Percentiles rank a stretch among this genome's conserved stretches.
Evolutionary conservation across 2,797 vertebrate genomes (phyloP).

Genomic region (Mastacembelus armatus): DNA sequence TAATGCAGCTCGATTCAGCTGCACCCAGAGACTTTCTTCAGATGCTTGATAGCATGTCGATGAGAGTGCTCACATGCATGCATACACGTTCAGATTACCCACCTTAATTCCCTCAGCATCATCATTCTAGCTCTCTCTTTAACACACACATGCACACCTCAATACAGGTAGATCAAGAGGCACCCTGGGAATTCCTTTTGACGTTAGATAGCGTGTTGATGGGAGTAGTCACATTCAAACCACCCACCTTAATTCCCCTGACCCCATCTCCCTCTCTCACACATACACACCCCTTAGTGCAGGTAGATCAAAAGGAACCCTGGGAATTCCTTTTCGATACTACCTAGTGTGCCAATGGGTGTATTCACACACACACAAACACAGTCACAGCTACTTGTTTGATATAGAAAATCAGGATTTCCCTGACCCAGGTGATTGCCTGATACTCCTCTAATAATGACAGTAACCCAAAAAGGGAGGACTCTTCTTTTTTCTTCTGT

Average conservation of each 20-base stretch:
- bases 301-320: conserved; percentile 53
- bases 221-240: background rate
- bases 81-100: conserved; percentile 13
- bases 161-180: conserved; percentile 55
- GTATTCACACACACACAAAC: conserved; percentile 9
- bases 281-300: conserved; percentile 35
- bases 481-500: conserved; percentile 33
- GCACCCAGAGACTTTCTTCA: conserved; percentile 48
- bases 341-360: conserved; percentile 23
- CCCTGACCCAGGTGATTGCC: conserved; percentile 55
- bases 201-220: conserved; percentile 8
- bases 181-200: conserved; percentile 46
- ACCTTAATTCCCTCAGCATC: conserved; percentile 16
- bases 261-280: background rate
- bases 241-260: background rate
- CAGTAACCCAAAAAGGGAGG: conserved; percentile 23
- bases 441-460: conserved; percentile 46
- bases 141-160: conserved; percentile 27
- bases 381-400: background rate
- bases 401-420: too few relatives aligned
- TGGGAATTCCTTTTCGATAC: conserved; percentile 46
- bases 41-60: too few relatives aligned
- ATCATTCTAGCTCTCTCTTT: conserved; percentile 1
- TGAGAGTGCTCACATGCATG: too few relatives aligned
- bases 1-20: conserved; percentile 56